Conservation (phyloP, 1,140 invertebrate species). For the Ips nitidus region DNA sequence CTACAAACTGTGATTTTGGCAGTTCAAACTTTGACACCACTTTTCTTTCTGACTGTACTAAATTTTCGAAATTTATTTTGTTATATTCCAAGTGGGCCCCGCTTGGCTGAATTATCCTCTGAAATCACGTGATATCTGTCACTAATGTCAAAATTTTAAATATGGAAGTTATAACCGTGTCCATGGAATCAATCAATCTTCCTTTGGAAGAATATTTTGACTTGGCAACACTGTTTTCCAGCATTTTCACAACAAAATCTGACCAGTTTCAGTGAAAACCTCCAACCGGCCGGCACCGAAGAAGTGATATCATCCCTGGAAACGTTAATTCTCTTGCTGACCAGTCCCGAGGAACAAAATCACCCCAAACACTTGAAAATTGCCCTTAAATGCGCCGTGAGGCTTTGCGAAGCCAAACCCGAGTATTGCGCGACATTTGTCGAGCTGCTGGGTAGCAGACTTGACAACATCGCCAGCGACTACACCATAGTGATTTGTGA, state of each 20-base stretch:
- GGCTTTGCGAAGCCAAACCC: constrained; percentile 63
- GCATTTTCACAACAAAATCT: constrained; percentile 10
- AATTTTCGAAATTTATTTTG: too few relatives aligned
- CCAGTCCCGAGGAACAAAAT: constrained; percentile 53
- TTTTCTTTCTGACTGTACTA: too few relatives aligned
- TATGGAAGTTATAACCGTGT: too few relatives aligned
- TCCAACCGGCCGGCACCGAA: constrained; percentile 63
- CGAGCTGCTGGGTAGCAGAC: constrained; percentile 61
- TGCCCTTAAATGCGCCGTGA: constrained; percentile 69
- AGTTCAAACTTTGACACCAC: too few relatives aligned
- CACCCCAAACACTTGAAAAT: constrained; percentile 63
- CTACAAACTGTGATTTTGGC: too few relatives aligned
- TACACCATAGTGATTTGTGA: constrained; percentile 54
- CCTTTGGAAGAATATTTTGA: too few relatives aligned
- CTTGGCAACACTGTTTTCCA: too few relatives aligned
- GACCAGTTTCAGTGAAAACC: constrained; percentile 64
- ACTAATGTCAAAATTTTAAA: background rate
- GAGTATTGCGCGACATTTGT: constrained; percentile 65
- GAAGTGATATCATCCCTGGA: constrained; percentile 68
- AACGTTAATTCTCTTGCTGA: constrained; percentile 68
- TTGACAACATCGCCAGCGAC: constrained; percentile 53
- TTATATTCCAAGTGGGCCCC: too few relatives aligned
- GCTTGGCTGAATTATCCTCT: too few relatives aligned
- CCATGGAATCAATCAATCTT: too few relatives aligned
- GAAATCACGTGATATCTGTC: too few relatives aligned